Conservation (phyloP, 2,888 invertebrate species). For the Melitaea athalia region DNA sequence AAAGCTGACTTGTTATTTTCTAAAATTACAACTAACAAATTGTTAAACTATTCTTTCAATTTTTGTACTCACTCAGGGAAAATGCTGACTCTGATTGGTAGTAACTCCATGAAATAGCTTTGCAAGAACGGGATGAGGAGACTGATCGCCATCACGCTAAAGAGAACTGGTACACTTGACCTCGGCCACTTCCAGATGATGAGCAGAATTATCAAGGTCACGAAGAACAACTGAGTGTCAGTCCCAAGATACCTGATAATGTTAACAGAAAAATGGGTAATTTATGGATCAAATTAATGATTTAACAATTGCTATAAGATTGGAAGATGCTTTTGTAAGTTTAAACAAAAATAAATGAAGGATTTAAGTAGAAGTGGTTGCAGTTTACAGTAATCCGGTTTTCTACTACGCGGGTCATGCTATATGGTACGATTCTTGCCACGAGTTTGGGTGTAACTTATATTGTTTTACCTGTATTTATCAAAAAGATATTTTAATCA, state of each 20-base stretch:
- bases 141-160: slow-evolving; percentile 65
- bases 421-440: no score
- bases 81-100: slow-evolving; percentile 72
- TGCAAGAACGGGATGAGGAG: slow-evolving; percentile 73
- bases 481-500: no score
- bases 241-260: slow-evolving; percentile 72
- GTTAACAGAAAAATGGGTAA: no score
- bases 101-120: slow-evolving; percentile 72
- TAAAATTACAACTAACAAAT: no score
- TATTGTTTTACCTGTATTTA: no score
- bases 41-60: not conserved
- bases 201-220: slow-evolving; percentile 68
- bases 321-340: not conserved
- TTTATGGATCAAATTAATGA: no score
- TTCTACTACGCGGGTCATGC: no score
- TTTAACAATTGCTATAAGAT: not conserved
- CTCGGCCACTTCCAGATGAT: slow-evolving; percentile 75
- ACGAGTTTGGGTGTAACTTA: no score
- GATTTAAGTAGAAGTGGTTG: no score
- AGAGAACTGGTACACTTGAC: slow-evolving; percentile 63
- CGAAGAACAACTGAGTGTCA: slow-evolving; percentile 73
- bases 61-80: slow-evolving; percentile 72
- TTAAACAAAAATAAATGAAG: no score
- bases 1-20: no score
- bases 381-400: no score